Evolutionary conservation across 2,797 vertebrate genomes (phyloP), one percentile per base, ranked within the genome.

Genomic region (Pangasius sanitwongsei): DNA sequence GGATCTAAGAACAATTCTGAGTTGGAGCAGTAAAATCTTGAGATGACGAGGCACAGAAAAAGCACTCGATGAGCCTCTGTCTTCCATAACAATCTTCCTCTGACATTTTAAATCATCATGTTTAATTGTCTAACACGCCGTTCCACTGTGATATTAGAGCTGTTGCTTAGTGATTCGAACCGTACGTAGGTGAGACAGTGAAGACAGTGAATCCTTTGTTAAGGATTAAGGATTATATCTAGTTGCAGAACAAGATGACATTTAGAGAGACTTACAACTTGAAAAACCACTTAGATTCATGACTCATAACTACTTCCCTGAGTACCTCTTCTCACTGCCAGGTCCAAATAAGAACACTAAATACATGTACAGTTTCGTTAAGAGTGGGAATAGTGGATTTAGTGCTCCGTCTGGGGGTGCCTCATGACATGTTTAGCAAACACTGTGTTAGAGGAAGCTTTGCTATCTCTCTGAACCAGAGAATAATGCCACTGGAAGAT

Each of bases 81-180:
- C 31, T 34, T 85, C 65, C 18, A 13, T 6, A 34, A 69, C 83
- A 34, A 23, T 13, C 34, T 34, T 69, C 50, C 8, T 34, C 48
- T 85, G 63, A 70, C 83, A 85, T 85, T 85, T 34, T 34, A 69
- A 85, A 55, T 28, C 5, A 57, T 61, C 59, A 44, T 61, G 81
- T 83, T 65, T 63, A 85, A 85, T 69, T 25, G 9, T 69, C 83
- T 53, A 70, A 55, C 6, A 31, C 18, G 5, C 44, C 6, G 2
- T 67, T 50, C 82, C 9, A 67, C 61, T 0, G 0, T 31, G 6
- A 44, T 15, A 37, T 12, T 18, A n/a, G n/a, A 31, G 63, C 9
- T 12, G 83, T 34, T 50, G 63, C 44, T 84, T 53, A 69, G 83
- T 11, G 41, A 67, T 48, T 18, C 6, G 15, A 67, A 84, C 44